Base-by-base conservation (phyloP, 2,888 invertebrate species). In the Hecatera dysodea region DNA sequence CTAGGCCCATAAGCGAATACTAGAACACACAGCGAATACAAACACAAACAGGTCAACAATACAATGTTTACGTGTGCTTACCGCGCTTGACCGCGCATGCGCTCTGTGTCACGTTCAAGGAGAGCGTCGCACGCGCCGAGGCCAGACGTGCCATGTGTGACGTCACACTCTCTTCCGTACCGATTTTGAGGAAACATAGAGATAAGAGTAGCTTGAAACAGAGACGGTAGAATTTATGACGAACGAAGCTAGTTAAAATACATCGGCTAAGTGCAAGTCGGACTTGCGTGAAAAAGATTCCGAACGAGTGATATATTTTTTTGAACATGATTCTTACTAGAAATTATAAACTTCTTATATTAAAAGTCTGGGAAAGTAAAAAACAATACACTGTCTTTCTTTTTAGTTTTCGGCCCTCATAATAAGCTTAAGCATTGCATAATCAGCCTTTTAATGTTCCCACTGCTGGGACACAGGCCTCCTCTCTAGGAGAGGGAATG, bases 91-190 rank as follows among this genome's bases (percentile, higher is more conserved):
- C 83, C 81, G 78, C 75, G 80, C 75, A 44, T 68, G 81, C 74
- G 65, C 72, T 55, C 72, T 73, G 71, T 83, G 88, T 91, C 93
- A 93, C 92, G 92, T 89, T 90, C 90, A 90, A 93, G 93, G 93
- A 62, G 87, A 86, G 81, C 84, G 68, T 79, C 79, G 73, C 81
- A 81, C 61, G 74, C 72, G 53, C 39, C 77, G 82, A 90, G 91
- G 92, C 70, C 89, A 81, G 86, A 86, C 89, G 87, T 86, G 72
- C 79, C 46, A 19, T 17, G 36, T 11, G 60, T 83, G 74, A 86
- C 83, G 87, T 87, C 82, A 86, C 64, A 72, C 71, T 82, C 73
- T 81, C 83, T 75, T 85, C 74, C 76, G 55, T 50, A 27, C 4
- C 24, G 42, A 52, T 46, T 67, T 39, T 56, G 46, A 46, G 29